Evolutionary conservation across 2,888 invertebrate genomes (phyloP).

Genomic region (Theretra japonica): DNA sequence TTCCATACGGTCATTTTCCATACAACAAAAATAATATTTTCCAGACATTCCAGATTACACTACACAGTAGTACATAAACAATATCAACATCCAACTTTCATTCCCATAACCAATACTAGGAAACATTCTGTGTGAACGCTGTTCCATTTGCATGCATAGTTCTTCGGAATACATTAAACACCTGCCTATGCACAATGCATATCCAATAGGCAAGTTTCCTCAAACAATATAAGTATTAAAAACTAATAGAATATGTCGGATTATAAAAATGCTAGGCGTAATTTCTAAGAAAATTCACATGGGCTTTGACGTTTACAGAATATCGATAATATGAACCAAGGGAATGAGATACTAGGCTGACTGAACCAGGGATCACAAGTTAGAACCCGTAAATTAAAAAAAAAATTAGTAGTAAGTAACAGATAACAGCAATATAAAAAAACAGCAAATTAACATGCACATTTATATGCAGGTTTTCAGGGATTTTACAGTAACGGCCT

Average conservation of each 20-base stretch:
- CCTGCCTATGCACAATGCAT: slow-evolving; percentile 6
- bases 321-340: slow-evolving; percentile 56
- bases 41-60: neutral
- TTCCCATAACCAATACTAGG: neutral
- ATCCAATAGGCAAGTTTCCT: slow-evolving; percentile 4
- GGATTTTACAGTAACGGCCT: no score
- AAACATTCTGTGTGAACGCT: neutral
- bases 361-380: no score
- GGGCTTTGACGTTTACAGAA: slow-evolving; percentile 45
- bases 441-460: no score
- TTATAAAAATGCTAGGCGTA: slow-evolving; percentile 52
- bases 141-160: neutral
- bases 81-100: neutral
- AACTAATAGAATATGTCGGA: slow-evolving; percentile 8
- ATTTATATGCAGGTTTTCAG: no score
- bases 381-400: no score
- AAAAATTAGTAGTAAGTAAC: no score
- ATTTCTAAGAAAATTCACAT: slow-evolving; percentile 54
- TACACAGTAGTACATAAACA: neutral
- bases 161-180: slow-evolving; percentile 5
- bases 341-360: neutral
- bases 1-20: no score
- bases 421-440: no score
- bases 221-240: slow-evolving; percentile 10
- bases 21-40: neutral